Evolutionary conservation across 2,888 invertebrate species (phyloP).

Genomic region (Diarsia mendica): DNA sequence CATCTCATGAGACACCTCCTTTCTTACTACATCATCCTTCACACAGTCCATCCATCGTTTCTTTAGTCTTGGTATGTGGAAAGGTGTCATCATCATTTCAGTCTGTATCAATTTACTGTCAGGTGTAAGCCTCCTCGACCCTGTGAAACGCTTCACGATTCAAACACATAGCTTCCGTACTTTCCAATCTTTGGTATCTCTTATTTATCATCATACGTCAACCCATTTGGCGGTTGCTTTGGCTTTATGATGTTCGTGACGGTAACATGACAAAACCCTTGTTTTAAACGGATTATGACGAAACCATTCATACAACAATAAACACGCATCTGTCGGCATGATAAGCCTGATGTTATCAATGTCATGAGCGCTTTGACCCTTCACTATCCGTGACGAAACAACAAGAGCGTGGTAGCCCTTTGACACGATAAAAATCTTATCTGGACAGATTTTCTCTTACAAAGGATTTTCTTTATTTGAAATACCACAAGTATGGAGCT

Average conservation of each 20-base stretch:
- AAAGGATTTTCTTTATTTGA: constrained; percentile 8
- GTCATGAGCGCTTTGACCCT: constrained; percentile 55
- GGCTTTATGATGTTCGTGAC: neutral
- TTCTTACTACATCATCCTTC: no score
- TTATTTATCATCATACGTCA: neutral
- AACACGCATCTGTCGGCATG: constrained; percentile 23
- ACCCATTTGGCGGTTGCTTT: neutral
- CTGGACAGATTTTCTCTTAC: constrained; percentile 34
- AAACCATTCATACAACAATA: constrained; percentile 15
- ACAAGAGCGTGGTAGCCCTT: constrained; percentile 30
- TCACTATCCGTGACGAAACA: constrained; percentile 21
- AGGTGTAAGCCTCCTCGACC: neutral
- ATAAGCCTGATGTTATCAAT: constrained; percentile 55
- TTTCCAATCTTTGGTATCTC: neutral
- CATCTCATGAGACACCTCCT: no score
- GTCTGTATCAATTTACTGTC: neutral
- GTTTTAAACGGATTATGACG: constrained; percentile 12
- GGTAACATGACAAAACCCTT: neutral
- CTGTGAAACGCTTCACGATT: neutral
- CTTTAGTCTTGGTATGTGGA: neutral
- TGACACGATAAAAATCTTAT: constrained; percentile 44
- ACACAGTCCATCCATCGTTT: no score
- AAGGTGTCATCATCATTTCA: neutral
- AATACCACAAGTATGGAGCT: neutral
- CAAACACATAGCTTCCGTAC: no score